Evolutionary conservation across 64 coral and sea anemone genomes (phyloP).

Genomic region (Porites australiensis): DNA sequence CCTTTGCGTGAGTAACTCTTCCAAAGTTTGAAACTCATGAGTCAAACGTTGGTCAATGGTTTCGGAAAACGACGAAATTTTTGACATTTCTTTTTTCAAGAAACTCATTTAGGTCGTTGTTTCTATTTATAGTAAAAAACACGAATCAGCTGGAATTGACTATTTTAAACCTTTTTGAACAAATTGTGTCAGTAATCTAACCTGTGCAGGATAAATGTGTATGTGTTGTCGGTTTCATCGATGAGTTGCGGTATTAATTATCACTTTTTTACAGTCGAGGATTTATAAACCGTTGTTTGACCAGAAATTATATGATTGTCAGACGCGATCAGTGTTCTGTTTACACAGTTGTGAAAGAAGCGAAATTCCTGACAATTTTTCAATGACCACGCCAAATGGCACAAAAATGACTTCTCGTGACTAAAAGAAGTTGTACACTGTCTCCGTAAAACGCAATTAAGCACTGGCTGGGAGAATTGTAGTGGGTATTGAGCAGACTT

Average conservation of each 20-base stretch:
- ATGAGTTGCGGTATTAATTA: too few relatives aligned
- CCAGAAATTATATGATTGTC: conserved; percentile 12
- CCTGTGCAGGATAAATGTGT: not conserved
- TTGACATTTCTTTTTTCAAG: not conserved
- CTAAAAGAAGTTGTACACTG: too few relatives aligned
- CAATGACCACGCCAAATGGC: not conserved
- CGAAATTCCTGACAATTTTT: not conserved
- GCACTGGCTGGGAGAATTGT: too few relatives aligned
- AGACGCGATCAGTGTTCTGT: not conserved
- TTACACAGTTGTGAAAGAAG: not conserved
- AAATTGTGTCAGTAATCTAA: not conserved
- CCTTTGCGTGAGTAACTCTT: not conserved
- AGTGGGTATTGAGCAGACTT: conserved; percentile 1
- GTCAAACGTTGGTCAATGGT: not conserved
- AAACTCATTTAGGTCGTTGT: not conserved
- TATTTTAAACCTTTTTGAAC: not conserved
- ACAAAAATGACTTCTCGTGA: not conserved
- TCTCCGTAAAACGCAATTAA: not conserved
- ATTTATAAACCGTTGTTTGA: not conserved
- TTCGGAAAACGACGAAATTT: conserved; percentile 24
- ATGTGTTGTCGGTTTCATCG: not conserved
- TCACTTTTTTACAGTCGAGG: not conserved
- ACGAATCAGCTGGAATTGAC: not conserved
- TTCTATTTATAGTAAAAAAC: conserved; percentile 30
- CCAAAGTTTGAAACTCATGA: not conserved